These are phyloP conservation scores for Notocelia uddmanniana DNA, from an alignment of 2,888 invertebrate genomes.

Conservation along the genomic window DNA sequence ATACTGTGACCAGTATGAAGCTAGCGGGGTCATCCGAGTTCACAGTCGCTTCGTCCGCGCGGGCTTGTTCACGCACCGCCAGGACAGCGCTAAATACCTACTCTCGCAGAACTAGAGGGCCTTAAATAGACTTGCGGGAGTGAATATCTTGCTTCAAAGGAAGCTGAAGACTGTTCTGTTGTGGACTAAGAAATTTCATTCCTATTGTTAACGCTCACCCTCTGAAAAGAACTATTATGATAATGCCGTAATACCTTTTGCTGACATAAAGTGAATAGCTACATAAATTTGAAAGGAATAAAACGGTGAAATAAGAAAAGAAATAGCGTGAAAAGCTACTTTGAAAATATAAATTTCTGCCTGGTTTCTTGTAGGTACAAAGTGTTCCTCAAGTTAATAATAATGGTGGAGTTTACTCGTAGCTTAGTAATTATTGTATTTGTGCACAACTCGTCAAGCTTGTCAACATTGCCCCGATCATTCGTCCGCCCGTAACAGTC, in stretches of 20 bases:
- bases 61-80: no score
- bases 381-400: not conserved
- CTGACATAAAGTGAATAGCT: slow-evolving; percentile 13
- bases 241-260: slow-evolving; percentile 29
- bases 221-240: slow-evolving; percentile 25
- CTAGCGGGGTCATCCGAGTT: no score
- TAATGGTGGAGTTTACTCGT: not conserved
- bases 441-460: not conserved
- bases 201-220: slow-evolving; percentile 22
- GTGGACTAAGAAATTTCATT: slow-evolving; percentile 14
- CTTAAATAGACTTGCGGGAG: slow-evolving; percentile 13
- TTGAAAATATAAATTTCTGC: not conserved
- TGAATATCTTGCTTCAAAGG: slow-evolving; percentile 17
- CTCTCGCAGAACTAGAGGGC: no score
- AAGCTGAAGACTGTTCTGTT: slow-evolving; percentile 15
- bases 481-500: not conserved
- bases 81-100: no score
- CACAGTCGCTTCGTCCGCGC: no score
- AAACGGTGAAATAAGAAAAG: slow-evolving; percentile 6
- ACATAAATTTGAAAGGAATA: slow-evolving; percentile 12
- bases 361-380: not conserved
- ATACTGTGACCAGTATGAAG: no score
- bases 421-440: not conserved
- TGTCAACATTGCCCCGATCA: not conserved
- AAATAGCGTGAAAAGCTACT: not conserved